A percentile compares a stretch with the other conserved stretches of the same genome.
Conservation (phyloP, 2,113 vertebrate species). For the Cephalopholis sonnerati region DNA sequence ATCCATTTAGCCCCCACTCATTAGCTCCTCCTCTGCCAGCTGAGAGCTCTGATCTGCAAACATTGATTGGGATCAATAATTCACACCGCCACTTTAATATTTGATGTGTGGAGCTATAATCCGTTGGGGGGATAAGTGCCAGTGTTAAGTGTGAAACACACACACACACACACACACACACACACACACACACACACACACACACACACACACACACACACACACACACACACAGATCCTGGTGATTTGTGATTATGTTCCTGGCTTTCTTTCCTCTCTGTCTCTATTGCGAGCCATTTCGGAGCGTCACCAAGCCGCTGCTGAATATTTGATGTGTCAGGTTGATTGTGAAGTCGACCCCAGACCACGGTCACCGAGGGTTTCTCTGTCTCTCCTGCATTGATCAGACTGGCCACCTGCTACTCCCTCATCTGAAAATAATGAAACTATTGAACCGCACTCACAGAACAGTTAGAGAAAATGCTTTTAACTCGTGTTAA, state of each 20-base stretch:
- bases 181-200: slow-evolving; percentile 28
- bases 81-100: slow-evolving; percentile 70
- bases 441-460: slow-evolving; percentile 52
- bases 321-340: slow-evolving; percentile 70
- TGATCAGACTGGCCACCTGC: slow-evolving; percentile 48
- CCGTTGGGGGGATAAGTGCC: slow-evolving; percentile 55
- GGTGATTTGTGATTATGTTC: slow-evolving; percentile 52
- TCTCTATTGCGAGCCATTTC: slow-evolving; percentile 1
- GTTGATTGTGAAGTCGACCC: slow-evolving; percentile 58
- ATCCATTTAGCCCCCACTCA: slow-evolving; percentile 41
- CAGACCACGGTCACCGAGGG: slow-evolving; percentile 13
- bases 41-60: slow-evolving; percentile 72
- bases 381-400: slow-evolving; percentile 31
- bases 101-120: slow-evolving; percentile 69
- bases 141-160: slow-evolving; percentile 33
- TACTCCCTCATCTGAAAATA: slow-evolving; percentile 42
- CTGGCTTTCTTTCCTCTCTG: slow-evolving; percentile 13
- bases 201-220: slow-evolving; percentile 22
- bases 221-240: slow-evolving; percentile 29
- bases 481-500: neutral
- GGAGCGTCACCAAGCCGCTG: slow-evolving; percentile 31
- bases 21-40: slow-evolving; percentile 60
- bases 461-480: slow-evolving; percentile 26
- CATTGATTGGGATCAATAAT: slow-evolving; percentile 79
- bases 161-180: slow-evolving; percentile 23